Conservation (phyloP, 1,140 invertebrate species). For the Brachionus calyciflorus region DNA sequence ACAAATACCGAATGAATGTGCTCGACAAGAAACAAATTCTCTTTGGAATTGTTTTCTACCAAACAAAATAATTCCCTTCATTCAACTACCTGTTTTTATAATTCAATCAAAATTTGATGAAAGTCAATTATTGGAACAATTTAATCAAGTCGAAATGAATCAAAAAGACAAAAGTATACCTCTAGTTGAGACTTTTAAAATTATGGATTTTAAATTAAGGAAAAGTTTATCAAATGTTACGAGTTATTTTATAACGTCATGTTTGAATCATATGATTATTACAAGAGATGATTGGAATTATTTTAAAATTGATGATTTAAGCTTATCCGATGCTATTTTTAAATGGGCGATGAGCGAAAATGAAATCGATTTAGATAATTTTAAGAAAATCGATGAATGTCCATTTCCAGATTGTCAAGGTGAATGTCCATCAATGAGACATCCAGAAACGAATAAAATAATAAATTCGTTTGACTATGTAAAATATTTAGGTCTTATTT, state of each 20-base stretch:
- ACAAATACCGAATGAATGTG: constrained; percentile 10
- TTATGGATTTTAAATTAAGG: neutral
- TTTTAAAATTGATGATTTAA: neutral
- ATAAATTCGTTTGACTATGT: constrained; percentile 26
- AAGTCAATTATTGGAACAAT: constrained; percentile 18
- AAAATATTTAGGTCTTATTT: constrained; percentile 19
- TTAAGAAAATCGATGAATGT: constrained; percentile 10
- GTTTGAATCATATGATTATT: constrained; percentile 11
- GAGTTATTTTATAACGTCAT: neutral
- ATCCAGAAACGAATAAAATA: neutral
- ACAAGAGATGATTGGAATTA: constrained; percentile 17
- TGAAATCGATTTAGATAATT: neutral
- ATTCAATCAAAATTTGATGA: constrained; percentile 33
- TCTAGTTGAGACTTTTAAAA: neutral
- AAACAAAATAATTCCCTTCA: neutral
- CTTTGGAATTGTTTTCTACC: constrained; percentile 44
- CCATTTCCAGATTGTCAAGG: constrained; percentile 11
- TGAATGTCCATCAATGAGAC: neutral
- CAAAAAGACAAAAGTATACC: neutral
- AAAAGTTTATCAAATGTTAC: neutral
- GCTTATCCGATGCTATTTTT: neutral
- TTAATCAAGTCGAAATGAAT: neutral
- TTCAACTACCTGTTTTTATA: constrained; percentile 20
- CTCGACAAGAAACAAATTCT: neutral
- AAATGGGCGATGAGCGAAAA: neutral